Evolutionary conservation across 2,113 vertebrate species (phyloP).

Genomic region (Mionectes macconnelli): DNA sequence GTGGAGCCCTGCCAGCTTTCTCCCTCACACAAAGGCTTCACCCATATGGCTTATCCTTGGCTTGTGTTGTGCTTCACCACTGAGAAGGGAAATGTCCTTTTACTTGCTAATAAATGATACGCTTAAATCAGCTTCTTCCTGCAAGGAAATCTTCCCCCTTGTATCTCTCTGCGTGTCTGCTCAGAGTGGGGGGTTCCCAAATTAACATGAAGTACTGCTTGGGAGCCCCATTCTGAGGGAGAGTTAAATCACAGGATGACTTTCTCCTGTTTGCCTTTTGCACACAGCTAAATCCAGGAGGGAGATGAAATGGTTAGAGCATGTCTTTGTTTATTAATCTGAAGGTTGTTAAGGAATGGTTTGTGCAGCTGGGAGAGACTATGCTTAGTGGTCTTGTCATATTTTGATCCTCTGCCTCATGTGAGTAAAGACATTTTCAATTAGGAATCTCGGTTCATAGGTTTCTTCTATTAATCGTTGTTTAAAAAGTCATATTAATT

Average conservation of each 20-base stretch:
- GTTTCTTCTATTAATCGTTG: neutral
- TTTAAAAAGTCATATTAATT: constrained; percentile 13
- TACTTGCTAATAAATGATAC: neutral
- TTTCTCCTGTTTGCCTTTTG: neutral
- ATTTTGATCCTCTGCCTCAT: neutral
- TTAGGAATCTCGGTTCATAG: neutral
- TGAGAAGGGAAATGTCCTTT: neutral
- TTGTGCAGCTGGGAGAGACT: constrained; percentile 11
- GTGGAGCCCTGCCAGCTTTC: neutral
- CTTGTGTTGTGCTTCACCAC: neutral
- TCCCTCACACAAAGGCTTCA: neutral
- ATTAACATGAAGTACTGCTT: neutral
- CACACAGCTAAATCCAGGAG: neutral
- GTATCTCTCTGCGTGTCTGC: neutral
- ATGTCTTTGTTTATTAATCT: constrained; percentile 7
- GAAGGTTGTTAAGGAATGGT: neutral
- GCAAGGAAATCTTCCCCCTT: neutral
- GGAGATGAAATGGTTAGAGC: neutral
- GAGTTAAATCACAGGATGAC: neutral
- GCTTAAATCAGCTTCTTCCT: neutral
- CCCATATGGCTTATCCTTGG: neutral
- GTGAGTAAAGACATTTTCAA: neutral
- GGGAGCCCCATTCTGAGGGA: neutral
- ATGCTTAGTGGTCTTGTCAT: neutral
- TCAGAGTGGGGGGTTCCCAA: neutral